A percentile compares a stretch with the other conserved stretches of the same genome.
Conservation (phyloP, 1,140 invertebrate genomes). For the Pachyrhynchus sulphureomaculatus region DNA sequence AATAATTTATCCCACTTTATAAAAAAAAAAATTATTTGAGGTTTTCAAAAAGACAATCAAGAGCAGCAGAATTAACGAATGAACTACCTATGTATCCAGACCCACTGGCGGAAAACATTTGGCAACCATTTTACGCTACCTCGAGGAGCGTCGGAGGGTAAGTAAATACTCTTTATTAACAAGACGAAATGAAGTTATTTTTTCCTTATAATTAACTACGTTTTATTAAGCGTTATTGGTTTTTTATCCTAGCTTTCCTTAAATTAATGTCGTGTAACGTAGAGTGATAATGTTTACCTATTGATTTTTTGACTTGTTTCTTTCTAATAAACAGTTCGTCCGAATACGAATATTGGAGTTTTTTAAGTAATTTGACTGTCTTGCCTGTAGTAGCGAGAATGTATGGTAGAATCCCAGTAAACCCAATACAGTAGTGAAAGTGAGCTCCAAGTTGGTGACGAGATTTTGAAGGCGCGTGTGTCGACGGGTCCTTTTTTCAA, state of each 20-base stretch:
- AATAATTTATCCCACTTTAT: too few relatives aligned
- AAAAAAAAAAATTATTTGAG: too few relatives aligned
- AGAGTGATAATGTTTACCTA: not conserved
- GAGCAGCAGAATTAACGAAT: constrained; percentile 81
- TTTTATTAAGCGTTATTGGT: not conserved
- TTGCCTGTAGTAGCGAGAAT: too few relatives aligned
- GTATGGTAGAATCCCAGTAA: too few relatives aligned
- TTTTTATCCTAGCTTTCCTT: not conserved
- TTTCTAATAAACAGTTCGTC: too few relatives aligned
- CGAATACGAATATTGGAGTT: too few relatives aligned
- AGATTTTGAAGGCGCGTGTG: too few relatives aligned
- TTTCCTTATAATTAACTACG: constrained; percentile 3
- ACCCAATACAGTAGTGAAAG: too few relatives aligned
- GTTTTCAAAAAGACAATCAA: constrained; percentile 83
- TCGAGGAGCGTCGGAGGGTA: constrained; percentile 55
- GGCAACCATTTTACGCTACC: constrained; percentile 67
- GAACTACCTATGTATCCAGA: constrained; percentile 78
- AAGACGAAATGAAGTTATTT: constrained; percentile 7
- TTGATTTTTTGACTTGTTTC: too few relatives aligned
- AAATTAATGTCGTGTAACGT: not conserved
- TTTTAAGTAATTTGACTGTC: too few relatives aligned
- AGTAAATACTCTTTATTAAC: constrained; percentile 36
- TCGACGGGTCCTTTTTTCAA: too few relatives aligned
- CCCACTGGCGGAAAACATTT: constrained; percentile 77
- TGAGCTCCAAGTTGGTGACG: too few relatives aligned